Evolutionary conservation across 2,113 vertebrate species (phyloP).

Genomic region (Nettapus auritus): DNA sequence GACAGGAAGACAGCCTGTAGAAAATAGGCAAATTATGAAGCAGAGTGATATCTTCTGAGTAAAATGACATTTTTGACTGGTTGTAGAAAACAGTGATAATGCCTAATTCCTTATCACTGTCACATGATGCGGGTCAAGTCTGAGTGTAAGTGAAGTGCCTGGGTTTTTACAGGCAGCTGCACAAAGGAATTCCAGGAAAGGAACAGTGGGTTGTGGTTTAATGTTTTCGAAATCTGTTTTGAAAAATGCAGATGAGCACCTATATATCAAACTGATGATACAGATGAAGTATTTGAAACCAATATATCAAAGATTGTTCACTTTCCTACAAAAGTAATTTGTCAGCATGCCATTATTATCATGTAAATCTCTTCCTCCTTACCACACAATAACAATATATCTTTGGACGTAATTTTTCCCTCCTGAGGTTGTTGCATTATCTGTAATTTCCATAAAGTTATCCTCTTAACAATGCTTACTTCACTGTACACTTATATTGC

Average conservation of each 20-base stretch:
- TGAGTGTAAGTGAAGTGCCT: neutral
- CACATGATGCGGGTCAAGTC: neutral
- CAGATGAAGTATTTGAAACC: neutral
- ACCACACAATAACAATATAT: neutral
- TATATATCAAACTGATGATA: neutral
- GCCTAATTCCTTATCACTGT: neutral
- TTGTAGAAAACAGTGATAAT: neutral
- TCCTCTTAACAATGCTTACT: neutral
- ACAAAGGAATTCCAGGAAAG: neutral
- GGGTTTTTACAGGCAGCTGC: neutral
- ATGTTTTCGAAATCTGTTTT: neutral
- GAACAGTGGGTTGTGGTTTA: neutral
- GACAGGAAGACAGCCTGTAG: neutral
- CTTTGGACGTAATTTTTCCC: neutral
- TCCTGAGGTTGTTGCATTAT: slow-evolving; percentile 16
- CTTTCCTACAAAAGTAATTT: neutral
- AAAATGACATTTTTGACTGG: neutral
- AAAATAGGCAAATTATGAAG: neutral
- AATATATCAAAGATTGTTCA: neutral
- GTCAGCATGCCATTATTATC: neutral
- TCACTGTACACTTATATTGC: neutral
- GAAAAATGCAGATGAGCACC: neutral
- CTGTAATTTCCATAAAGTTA: slow-evolving; percentile 9
- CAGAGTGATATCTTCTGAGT: neutral
- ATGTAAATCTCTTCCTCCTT: slow-evolving; percentile 24